These are phyloP conservation scores for Aphis craccivora DNA, from an alignment of 1,140 invertebrate species.

Conservation along the genomic window DNA sequence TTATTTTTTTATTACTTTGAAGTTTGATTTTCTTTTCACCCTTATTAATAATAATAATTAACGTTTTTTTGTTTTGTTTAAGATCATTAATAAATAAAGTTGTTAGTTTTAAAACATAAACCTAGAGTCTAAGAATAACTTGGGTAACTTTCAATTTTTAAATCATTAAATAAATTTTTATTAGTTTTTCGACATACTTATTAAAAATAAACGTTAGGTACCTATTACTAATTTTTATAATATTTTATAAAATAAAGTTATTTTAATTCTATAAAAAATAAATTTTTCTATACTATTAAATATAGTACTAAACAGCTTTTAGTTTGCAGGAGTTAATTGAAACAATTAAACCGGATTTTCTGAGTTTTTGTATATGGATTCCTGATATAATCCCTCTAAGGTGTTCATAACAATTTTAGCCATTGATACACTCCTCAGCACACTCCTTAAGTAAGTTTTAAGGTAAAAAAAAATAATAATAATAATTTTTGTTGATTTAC, in stretches of 20 bases:
- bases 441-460: too few relatives aligned
- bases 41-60: conserved; percentile 15
- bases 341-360: too few relatives aligned
- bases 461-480: too few relatives aligned
- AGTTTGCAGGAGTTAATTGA: too few relatives aligned
- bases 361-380: too few relatives aligned
- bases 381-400: too few relatives aligned
- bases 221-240: neutral
- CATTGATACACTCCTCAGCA: too few relatives aligned
- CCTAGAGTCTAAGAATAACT: neutral
- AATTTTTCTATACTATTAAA: neutral
- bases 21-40: neutral
- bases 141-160: neutral
- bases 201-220: neutral
- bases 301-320: too few relatives aligned
- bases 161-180: neutral
- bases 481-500: too few relatives aligned
- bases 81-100: neutral
- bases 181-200: neutral
- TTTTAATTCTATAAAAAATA: neutral
- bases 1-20: neutral
- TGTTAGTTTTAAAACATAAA: neutral
- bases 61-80: neutral
- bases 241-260: neutral
- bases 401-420: too few relatives aligned